Percentiles rank a stretch among this genome's conserved stretches.
Evolutionary conservation across 2,113 vertebrate genomes (phyloP).

Genomic region (Cavia porcellus): DNA sequence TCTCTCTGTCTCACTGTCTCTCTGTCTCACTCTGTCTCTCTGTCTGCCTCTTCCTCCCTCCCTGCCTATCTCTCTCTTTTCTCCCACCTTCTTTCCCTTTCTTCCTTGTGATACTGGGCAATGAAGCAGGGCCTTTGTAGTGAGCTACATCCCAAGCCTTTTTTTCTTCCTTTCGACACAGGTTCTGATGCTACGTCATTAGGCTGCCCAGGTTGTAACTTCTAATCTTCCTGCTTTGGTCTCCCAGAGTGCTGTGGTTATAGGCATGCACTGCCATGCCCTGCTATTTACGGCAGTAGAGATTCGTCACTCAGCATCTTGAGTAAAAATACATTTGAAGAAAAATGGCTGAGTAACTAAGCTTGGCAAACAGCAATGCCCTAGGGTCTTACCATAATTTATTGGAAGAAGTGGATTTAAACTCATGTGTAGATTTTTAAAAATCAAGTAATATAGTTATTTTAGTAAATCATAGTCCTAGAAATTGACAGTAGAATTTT

Average conservation of each 20-base stretch:
- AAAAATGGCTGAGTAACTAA: not conserved
- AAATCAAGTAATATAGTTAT: slow-evolving; percentile 33
- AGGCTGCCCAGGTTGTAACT: not conserved
- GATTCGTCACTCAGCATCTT: not conserved
- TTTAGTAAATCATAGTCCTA: not conserved
- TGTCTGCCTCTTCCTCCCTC: too few species aligned
- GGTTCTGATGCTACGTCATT: not conserved
- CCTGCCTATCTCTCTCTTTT: too few species aligned
- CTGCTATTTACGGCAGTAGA: not conserved
- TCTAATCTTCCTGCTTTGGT: not conserved
- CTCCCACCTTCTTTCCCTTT: not conserved
- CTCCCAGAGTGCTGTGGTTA: not conserved
- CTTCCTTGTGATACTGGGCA: not conserved
- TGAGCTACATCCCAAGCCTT: not conserved
- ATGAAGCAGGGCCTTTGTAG: not conserved
- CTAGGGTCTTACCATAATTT: not conserved
- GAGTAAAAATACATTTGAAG: slow-evolving; percentile 16
- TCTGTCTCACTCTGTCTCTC: too few species aligned
- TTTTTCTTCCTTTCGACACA: not conserved
- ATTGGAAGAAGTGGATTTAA: not conserved
- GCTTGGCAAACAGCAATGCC: not conserved
- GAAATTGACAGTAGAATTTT: not conserved
- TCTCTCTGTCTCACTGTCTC: too few species aligned
- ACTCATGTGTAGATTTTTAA: not conserved
- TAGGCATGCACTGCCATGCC: not conserved